Percentiles rank a stretch among this genome's conserved stretches.
phyloP scores from a whole-genome alignment of 2,888 invertebrate species.

The Synanthedon tipuliformis region DNA sequence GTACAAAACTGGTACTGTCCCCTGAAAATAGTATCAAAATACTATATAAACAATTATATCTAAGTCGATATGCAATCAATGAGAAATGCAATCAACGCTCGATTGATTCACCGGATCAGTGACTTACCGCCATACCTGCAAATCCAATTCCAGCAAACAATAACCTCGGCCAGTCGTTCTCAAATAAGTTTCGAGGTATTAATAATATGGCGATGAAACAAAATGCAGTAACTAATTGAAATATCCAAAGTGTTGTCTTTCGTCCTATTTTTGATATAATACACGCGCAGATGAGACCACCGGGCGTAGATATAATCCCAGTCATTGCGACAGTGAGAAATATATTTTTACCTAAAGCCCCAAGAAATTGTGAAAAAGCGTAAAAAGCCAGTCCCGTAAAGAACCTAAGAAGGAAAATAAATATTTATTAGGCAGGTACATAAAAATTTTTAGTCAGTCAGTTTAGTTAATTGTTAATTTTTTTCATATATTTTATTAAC shows the following conservation, averaged over 20 bases:
- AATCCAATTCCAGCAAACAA: conserved; percentile 73
- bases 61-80: not conserved
- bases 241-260: conserved; percentile 54
- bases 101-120: not conserved
- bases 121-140: conserved; percentile 73
- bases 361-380: conserved; percentile 71
- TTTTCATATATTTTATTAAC: no score
- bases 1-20: conserved; percentile 71
- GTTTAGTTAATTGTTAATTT: no score
- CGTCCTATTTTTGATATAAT: conserved; percentile 62
- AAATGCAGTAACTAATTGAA: conserved; percentile 53
- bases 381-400: conserved; percentile 69
- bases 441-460: no score
- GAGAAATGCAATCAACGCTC: not conserved
- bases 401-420: conserved; percentile 49
- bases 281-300: conserved; percentile 62
- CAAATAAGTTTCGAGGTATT: conserved; percentile 49
- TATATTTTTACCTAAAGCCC: conserved; percentile 63
- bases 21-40: conserved; percentile 30
- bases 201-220: conserved; percentile 62
- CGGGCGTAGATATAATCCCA: conserved; percentile 67
- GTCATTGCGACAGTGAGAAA: conserved; percentile 65
- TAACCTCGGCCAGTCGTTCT: conserved; percentile 67
- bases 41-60: not conserved
- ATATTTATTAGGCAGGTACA: no score